Evolutionary conservation across 2,113 vertebrate species (phyloP).

Genomic region (Ovis aries): DNA sequence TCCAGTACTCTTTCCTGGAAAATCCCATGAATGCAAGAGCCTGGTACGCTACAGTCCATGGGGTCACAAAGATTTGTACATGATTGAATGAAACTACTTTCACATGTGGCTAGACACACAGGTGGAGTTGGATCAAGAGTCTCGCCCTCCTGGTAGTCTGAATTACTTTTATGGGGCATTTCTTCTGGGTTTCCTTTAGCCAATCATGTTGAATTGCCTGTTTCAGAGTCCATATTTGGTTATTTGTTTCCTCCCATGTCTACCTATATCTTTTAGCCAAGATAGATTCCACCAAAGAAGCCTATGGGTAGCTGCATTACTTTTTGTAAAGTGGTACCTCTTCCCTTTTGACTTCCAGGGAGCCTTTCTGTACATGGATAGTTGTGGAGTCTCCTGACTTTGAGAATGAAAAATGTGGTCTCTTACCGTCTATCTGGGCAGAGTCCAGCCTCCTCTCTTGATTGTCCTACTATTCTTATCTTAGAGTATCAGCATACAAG

Average conservation of each 20-base stretch:
- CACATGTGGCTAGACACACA: background rate
- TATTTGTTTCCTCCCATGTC: background rate
- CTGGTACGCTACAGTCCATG: background rate
- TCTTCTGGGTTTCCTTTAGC: background rate
- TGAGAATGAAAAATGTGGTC: background rate
- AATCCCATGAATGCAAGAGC: background rate
- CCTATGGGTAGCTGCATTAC: background rate
- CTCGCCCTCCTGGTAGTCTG: background rate
- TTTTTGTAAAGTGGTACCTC: background rate
- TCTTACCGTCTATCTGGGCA: background rate
- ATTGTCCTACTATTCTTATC: background rate
- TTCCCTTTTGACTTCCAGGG: background rate
- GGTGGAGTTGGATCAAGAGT: background rate
- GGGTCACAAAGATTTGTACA: background rate
- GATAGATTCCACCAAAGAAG: background rate
- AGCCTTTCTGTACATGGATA: background rate
- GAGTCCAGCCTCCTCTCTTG: background rate
- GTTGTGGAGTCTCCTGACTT: background rate
- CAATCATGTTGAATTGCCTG: background rate
- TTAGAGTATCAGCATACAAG: background rate
- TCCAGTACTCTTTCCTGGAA: background rate
- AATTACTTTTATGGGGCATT: background rate
- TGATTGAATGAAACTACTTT: background rate
- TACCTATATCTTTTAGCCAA: background rate
- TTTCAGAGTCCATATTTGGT: background rate